Percentiles rank a stretch among this genome's conserved stretches.
These are phyloP conservation scores for Diglossa cyanea DNA, from an alignment of 2,797 vertebrate species.

Conservation along the genomic window DNA sequence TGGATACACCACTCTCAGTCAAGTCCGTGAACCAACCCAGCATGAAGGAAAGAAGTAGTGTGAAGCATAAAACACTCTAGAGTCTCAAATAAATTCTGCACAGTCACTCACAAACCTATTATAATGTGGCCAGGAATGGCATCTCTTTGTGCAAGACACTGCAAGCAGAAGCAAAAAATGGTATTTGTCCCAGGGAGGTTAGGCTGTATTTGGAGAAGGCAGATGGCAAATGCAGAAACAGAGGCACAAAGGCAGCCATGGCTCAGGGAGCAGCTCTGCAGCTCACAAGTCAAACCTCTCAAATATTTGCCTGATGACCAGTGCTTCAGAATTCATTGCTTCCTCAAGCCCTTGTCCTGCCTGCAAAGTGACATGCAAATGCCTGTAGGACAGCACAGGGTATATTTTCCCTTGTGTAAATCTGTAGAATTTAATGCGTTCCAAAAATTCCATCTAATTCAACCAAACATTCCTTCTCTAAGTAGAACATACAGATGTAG, in stretches of 20 bases:
- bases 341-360: neutral
- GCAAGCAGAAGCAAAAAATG: neutral
- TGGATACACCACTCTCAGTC: too few relatives aligned
- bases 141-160: neutral
- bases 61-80: neutral
- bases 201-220: slow-evolving; percentile 21
- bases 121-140: neutral
- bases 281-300: neutral
- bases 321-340: neutral
- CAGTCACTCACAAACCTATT: neutral
- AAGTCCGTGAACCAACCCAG: neutral
- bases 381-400: neutral
- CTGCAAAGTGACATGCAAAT: neutral
- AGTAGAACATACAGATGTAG: neutral
- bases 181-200: neutral
- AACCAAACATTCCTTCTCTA: neutral
- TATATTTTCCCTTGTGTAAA: neutral
- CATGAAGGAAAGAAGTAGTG: neutral
- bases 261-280: neutral
- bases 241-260: neutral
- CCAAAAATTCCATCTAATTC: neutral
- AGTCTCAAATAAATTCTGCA: neutral
- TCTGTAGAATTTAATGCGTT: neutral
- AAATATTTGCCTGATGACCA: slow-evolving; percentile 22
- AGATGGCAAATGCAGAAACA: slow-evolving; percentile 29